Evolutionary conservation across 2,888 invertebrate genomes (phyloP), one percentile per base, ranked within the genome.

Genomic region (Aphidius colemani): DNA sequence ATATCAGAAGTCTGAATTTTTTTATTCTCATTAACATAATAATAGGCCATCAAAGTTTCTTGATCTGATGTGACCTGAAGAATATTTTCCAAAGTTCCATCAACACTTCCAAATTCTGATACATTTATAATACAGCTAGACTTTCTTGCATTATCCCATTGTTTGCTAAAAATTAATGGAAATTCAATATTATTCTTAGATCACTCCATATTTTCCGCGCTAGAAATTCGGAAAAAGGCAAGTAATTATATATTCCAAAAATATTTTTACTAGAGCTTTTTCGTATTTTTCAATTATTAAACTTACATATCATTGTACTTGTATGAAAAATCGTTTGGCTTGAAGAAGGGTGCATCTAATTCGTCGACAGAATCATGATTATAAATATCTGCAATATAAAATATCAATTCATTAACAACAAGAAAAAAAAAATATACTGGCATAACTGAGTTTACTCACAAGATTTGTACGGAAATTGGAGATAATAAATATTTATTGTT

Each of bases 1-100:
- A 95, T 94, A 85, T 95, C 94, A 1, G 94, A 94, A 74, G 95
- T 90, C 83, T 92, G 92, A 74, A 94, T 89, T 86, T 93, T 90
- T 82, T 94, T 93, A 75, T 93, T 89, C 73, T 91, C 90, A 80
- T 95, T 95, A 79, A 93, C 88, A 81, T 95, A 96, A 83, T 96
- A 95, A 83, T 93, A 96, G 0, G 95, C 92, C 85, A 96, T 92
- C 7, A 94, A 85, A 0, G 95, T 92, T 72, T 96, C 96, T 76
- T 95, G 94, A 72, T 93, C 90, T 53, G 91, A 86, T 60, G 95
- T 94, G 72, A 92, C 93, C 83, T 88, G 87, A 6, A 88, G 78
- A 63, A 88, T 85, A 72, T 85, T 83, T 57, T 87, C 86, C 69
- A 87, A 85, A 0, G 86, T 85, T 72, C 88, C 86, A 58, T 85